These are phyloP conservation scores for Margaritifera margaritifera DNA, from an alignment of 2,888 invertebrate species.

Conservation along the genomic window DNA sequence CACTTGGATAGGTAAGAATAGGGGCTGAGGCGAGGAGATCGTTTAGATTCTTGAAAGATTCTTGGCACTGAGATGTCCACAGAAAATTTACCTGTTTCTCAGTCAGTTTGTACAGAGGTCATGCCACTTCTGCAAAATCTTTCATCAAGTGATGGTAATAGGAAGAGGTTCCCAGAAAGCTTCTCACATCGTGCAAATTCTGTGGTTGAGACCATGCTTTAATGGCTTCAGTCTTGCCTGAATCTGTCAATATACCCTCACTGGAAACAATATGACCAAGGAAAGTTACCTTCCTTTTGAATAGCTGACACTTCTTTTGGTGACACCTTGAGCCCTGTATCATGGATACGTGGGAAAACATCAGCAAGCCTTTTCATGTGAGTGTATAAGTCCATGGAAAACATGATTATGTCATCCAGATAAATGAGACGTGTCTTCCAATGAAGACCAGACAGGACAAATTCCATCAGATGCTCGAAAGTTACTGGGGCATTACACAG, in stretches of 20 bases:
- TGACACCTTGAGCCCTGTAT: constrained; percentile 7
- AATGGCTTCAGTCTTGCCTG: constrained; percentile 2
- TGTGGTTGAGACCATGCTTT: constrained; percentile 4
- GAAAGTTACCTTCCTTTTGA: constrained; percentile 8
- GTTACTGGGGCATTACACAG: background rate
- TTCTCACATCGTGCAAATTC: constrained; percentile 8
- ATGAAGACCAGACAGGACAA: background rate
- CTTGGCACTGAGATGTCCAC: constrained; percentile 8
- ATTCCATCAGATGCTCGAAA: background rate
- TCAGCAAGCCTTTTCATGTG: background rate
- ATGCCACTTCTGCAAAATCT: constrained; percentile 5
- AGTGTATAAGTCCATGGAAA: background rate
- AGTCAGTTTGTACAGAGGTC: constrained; percentile 8
- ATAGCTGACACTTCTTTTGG: constrained; percentile 17
- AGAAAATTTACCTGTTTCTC: constrained; percentile 7
- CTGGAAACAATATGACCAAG: constrained; percentile 13
- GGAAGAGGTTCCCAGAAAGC: constrained; percentile 9
- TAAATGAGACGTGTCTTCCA: background rate
- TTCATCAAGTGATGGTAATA: constrained; percentile 12
- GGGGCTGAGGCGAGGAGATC: constrained; percentile 6
- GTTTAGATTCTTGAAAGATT: constrained; percentile 6
- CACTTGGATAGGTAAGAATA: constrained; percentile 13
- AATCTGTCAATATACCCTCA: constrained; percentile 6
- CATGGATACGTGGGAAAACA: background rate
- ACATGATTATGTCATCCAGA: constrained; percentile 1